Evolutionary conservation across 2,888 invertebrate species (phyloP).

Genomic region (Erebia epiphron): DNA sequence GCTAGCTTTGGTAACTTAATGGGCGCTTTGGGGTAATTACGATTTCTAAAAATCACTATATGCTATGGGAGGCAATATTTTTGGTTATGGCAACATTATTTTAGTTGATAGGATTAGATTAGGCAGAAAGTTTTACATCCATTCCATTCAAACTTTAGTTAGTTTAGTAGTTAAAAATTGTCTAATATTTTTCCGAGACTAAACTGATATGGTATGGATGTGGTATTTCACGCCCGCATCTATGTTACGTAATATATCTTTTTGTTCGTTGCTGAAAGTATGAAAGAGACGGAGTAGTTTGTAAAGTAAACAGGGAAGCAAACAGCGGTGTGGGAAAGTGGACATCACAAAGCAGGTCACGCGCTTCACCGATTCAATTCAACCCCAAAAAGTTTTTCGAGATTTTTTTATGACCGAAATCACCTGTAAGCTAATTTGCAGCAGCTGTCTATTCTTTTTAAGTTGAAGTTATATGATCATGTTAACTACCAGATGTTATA

Average conservation of each 20-base stretch:
- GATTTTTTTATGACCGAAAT: constrained; percentile 51
- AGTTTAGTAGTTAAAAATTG: too few relatives aligned
- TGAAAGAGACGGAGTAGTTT: constrained; percentile 45
- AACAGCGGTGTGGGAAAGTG: constrained; percentile 51
- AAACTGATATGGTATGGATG: constrained; percentile 15
- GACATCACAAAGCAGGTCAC: constrained; percentile 66
- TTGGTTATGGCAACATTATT: too few relatives aligned
- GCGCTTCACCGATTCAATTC: constrained; percentile 68
- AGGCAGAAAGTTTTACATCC: too few relatives aligned
- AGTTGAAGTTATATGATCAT: constrained; percentile 1
- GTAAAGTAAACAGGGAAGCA: constrained; percentile 56
- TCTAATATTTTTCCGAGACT: constrained; percentile 11
- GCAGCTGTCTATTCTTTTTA: background rate
- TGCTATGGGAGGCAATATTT: too few relatives aligned
- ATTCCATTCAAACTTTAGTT: too few relatives aligned
- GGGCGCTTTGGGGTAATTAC: too few relatives aligned
- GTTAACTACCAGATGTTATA: too few relatives aligned
- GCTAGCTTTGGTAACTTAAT: background rate
- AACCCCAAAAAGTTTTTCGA: constrained; percentile 66
- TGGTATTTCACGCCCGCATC: constrained; percentile 32
- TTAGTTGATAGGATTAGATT: too few relatives aligned
- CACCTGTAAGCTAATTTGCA: constrained; percentile 20
- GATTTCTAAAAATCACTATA: too few relatives aligned
- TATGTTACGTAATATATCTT: constrained; percentile 27
- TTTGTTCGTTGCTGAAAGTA: constrained; percentile 36